These are phyloP conservation scores for Oryctolagus cuniculus DNA, from an alignment of 2,113 vertebrate species.

Conservation along the genomic window mOryCun1.1 NC_091432.1:45832001-45832500, in stretches of 20 bases:
- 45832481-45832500: too few relatives aligned
- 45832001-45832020: background rate
- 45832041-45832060: background rate
- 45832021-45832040: background rate
- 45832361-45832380: too few relatives aligned
- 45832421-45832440: too few relatives aligned
- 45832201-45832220: background rate
- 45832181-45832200: background rate
- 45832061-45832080: background rate
- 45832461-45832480: too few relatives aligned
- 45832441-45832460: too few relatives aligned
- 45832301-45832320: background rate
- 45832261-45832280: background rate
- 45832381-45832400: too few relatives aligned
- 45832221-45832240: background rate
- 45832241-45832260: background rate
- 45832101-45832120: background rate
- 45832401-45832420: too few relatives aligned
- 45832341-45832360: too few relatives aligned
- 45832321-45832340: too few relatives aligned
- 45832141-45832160: background rate
- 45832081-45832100: background rate
- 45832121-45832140: background rate
- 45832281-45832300: conserved; percentile 2
- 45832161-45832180: background rate